Evolutionary conservation across 2,113 vertebrate species (phyloP).

Genomic region (Tor tambroides): DNA sequence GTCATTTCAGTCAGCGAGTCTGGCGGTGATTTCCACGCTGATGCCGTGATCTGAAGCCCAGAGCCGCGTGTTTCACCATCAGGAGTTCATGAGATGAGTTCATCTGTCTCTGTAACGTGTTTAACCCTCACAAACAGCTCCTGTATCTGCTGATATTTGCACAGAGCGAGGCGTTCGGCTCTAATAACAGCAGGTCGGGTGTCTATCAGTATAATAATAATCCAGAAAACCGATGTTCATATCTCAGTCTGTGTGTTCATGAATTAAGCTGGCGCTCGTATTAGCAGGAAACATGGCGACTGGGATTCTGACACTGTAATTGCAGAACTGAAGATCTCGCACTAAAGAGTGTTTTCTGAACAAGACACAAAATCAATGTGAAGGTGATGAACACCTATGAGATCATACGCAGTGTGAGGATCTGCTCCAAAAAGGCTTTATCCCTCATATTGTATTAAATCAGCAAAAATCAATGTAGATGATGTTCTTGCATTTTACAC

Average conservation of each 20-base stretch:
- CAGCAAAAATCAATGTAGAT: no score
- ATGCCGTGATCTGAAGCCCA: neutral
- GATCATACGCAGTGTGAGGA: neutral
- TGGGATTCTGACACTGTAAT: neutral
- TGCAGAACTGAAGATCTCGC: neutral
- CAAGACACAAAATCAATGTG: neutral
- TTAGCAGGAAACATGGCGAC: neutral
- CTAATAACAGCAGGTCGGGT: neutral
- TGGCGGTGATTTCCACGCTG: neutral
- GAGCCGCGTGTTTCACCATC: neutral
- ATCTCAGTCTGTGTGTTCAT: neutral
- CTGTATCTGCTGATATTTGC: neutral
- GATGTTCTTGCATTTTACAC: no score
- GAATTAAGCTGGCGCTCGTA: neutral
- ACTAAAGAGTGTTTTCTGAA: neutral
- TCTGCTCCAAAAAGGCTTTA: neutral
- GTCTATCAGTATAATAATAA: neutral
- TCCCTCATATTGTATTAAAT: neutral
- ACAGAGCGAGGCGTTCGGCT: neutral
- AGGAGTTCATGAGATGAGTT: neutral
- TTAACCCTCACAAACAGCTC: neutral
- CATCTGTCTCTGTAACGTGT: neutral
- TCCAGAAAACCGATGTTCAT: neutral
- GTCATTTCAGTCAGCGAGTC: neutral
- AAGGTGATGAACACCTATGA: neutral